Base-by-base conservation (phyloP, 23 tunicate genomes). In the Clavelina lepadiformis region DNA sequence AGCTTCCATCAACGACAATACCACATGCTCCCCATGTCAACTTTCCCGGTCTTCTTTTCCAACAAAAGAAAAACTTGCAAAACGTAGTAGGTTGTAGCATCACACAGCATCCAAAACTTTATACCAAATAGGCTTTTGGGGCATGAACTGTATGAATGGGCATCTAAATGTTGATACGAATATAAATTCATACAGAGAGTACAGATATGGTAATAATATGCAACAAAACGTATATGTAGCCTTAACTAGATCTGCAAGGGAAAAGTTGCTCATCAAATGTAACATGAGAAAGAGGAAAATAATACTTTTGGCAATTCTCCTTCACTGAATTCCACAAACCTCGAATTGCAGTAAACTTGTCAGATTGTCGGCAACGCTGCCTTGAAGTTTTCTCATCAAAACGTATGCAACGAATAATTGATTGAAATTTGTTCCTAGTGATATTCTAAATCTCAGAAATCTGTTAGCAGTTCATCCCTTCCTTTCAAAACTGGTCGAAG, bases 251-350 rank as follows among this genome's bases (percentile, higher is more conserved):
- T 53, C 22, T 53, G 59, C 59, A 53, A 53, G 59, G 59, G 21
- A 53, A 53, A 53, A 53, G 59, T 53, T 53, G 59, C 59, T 53
- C 59, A 53, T 53, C 72, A 3, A 66, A 3, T 66, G 57, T 66
- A 24, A 46, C 72, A 66, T 27, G 35, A 35, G 72, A 36, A 66
- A 46, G 57, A 66, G 72, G 57, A 66, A 66, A 45, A 66, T 66
- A 66, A 22, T 56, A 66, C 72, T 66, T 66, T 35, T 66, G 72
- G 34, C 56, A 44, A 44, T 53, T 53, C 23, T 53, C 21, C 23
- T n/a, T 53, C 59, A 53, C 59, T 53, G 59, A 53, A n/a, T 53
- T n/a, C 59, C 59, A 53, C 59, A 53, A n/a, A 6, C 23, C 59
- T 27, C 59, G 15, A 53, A 53, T 53, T 53, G 59, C 59, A n/a